A percentile compares a stretch with the other conserved stretches of the same genome.
Conservation (phyloP, 1,140 invertebrate species). For the Lucilia cuprina region DNA sequence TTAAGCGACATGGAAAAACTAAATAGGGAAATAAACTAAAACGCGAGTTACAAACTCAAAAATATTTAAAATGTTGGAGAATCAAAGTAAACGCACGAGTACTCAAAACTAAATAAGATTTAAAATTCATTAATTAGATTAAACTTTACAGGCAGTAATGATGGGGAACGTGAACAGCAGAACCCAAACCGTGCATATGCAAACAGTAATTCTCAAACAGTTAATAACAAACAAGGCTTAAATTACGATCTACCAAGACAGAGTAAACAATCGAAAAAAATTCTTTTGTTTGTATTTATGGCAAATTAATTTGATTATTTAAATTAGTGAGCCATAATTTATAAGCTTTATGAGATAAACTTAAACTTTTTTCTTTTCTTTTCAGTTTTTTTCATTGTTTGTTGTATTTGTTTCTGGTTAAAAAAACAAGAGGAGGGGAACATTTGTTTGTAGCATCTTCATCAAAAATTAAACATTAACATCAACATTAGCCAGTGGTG, state of each 20-base stretch:
- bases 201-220: background rate
- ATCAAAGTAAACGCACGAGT: too few species aligned
- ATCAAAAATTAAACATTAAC: background rate
- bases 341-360: background rate
- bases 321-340: conserved; percentile 15
- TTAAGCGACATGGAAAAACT: background rate
- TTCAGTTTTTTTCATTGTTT: background rate
- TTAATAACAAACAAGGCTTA: background rate
- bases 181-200: background rate
- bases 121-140: background rate
- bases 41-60: background rate
- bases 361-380: background rate
- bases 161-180: background rate
- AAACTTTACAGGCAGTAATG: background rate
- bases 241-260: background rate
- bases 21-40: background rate
- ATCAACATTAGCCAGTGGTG: background rate
- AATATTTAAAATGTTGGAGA: too few species aligned
- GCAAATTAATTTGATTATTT: conserved; percentile 12
- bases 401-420: background rate
- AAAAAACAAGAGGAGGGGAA: too few species aligned
- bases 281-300: conserved; percentile 4
- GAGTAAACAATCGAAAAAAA: background rate
- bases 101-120: background rate
- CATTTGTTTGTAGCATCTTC: too few species aligned